Base-by-base conservation (phyloP, 1,140 invertebrate genomes). In the Panagrolaimus sp. region DNA sequence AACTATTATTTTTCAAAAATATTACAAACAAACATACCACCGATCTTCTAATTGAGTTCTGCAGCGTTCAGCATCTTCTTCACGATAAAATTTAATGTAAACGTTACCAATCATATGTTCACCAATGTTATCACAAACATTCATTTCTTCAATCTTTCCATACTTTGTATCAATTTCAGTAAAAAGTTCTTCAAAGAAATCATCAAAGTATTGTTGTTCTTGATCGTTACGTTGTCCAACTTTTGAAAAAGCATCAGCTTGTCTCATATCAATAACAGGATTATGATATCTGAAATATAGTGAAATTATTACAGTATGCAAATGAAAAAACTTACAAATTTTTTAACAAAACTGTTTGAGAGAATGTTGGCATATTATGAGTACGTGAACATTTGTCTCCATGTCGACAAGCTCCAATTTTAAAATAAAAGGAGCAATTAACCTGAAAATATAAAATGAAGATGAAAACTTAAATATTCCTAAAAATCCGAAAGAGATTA, bases 91-190 rank as follows among this genome's bases (percentile, higher is more conserved):
- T 89, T 92, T 82, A 14, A 81, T 70, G 65, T 81, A 81, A 20
- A 81, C 79, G 68, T 80, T 80, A 20, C 78, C 79, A 46, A 79
- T 76, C 76, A 98, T 86, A 84, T 98, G 95, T 84, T 98, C 95
- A 38, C 94, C 94, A 64, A 98, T 87, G 85, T 98, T 98, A 84
- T 98, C 95, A 87, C 95, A 98, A 31, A 98, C 93, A 86, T 98
- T 98, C 94, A 98, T 97, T 85, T 98, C 95, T 87, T 98, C 95
- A 80, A 98, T 97, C 86, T 96, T 93, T 0, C 94, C 95, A 87
- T 98, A 98, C 87, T 89, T 73, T 79, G 96, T 93, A 86, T 97
- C 93, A 82, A 94, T 91, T 85, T 98, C 95, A 1, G 93, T 91
- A 87, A 98, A 98, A 7, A 98, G 92, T 87, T 98, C 95, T 86